Base-by-base conservation (phyloP, 2,888 invertebrate genomes). In the Epinotia nisella region DNA sequence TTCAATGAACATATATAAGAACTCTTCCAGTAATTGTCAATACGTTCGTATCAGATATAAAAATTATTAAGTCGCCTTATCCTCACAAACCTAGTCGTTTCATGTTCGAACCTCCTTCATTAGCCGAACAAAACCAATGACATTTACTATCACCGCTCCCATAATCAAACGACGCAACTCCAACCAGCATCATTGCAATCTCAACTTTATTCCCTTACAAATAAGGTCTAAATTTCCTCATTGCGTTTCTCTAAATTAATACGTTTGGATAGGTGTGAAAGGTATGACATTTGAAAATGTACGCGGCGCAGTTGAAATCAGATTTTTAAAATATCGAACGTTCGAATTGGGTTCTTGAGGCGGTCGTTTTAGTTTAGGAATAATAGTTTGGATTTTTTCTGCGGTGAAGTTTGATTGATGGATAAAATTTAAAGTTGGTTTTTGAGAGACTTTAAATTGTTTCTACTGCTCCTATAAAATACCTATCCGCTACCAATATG, bases 61-160 rank as follows among this genome's bases (percentile, higher is more conserved):
- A 35, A 35, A 1, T 29, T 41, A 61, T n/a, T 11, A 17, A 35
- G 9, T 1, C 3, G 49, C 68, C 74, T 51, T 70, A 67, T 75
- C 76, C 76, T 74, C 19, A 60, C 3, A 55, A 67, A 69, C 17
- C n/a, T 29, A 15, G 56, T 29, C 60, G 56, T 64, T 19, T 64
- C 72, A 59, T 70, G 71, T 76, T 68, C 70, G 74, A 59, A 80
- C 78, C 77, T 78, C 78, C 88, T 90, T 92, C 92, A 91, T 92
- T 92, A 92, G 88, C 80, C 79, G 85, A 79, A 90, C 90, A 90
- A 88, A 90, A 88, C 90, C 91, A 91, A 89, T 90, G 92, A 91
- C 91, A 91, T 92, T 91, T 88, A 91, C 87, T 87, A 86, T 85
- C 78, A 75, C 72, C 67, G 56, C 65, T 61, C 17, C 70, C 74